These are phyloP conservation scores for Silurus aristotelis DNA, from an alignment of 2,797 vertebrate species.

Conservation along the genomic window DNA sequence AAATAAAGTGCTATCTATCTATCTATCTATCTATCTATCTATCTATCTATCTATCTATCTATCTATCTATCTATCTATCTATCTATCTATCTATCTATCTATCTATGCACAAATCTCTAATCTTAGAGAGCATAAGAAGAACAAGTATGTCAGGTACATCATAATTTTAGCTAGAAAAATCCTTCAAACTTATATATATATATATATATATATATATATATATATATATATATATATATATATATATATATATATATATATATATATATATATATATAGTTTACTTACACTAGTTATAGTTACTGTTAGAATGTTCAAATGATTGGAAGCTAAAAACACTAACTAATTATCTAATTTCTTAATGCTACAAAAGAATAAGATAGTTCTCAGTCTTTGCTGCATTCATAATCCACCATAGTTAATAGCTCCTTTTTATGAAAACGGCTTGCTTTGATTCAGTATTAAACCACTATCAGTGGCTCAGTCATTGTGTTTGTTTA, in stretches of 20 bases:
- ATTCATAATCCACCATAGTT: not conserved
- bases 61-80: not conserved
- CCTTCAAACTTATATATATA: not conserved
- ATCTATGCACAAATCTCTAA: not conserved
- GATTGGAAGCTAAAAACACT: not conserved
- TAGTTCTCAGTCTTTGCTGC: not conserved
- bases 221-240: not conserved
- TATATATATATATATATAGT: not conserved
- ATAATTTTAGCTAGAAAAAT: not conserved
- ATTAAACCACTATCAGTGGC: not conserved
- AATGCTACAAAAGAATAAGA: not conserved
- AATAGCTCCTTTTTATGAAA: not conserved
- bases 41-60: not conserved
- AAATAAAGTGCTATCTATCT: not conserved
- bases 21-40: no score
- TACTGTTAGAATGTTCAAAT: not conserved
- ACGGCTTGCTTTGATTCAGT: not conserved
- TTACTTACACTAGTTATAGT: not conserved
- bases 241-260: slow-evolving; percentile 8
- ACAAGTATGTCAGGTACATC: not conserved
- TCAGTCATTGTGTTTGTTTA: not conserved
- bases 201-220: not conserved
- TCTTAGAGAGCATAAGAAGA: not conserved
- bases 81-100: not conserved
- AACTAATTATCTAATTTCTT: not conserved